A percentile compares a stretch with the other conserved stretches of the same genome.
Conservation (phyloP, 1,140 invertebrate species). For the Whitmania pigra region DNA sequence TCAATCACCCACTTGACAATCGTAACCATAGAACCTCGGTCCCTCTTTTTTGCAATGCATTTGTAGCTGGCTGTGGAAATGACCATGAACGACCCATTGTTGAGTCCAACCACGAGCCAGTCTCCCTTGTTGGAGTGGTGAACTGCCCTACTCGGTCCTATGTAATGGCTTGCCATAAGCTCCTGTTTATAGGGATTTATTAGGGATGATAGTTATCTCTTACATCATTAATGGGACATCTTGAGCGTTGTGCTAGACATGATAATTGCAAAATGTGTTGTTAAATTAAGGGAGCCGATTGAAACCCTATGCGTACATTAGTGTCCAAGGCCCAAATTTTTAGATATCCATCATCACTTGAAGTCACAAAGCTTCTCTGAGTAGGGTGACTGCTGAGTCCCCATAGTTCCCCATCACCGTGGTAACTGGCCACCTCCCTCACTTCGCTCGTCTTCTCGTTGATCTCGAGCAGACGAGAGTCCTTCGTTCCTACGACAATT, state of each 20-base stretch:
- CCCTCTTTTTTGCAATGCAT: slow-evolving; percentile 34
- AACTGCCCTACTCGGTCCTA: too few relatives aligned
- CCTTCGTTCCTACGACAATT: slow-evolving; percentile 41
- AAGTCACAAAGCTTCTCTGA: slow-evolving; percentile 35
- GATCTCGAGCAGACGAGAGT: slow-evolving; percentile 38
- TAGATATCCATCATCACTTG: slow-evolving; percentile 40
- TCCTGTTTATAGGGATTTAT: too few relatives aligned
- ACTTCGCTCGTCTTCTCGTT: slow-evolving; percentile 37
- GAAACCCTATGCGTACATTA: neutral
- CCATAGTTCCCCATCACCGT: slow-evolving; percentile 42
- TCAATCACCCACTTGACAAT: slow-evolving; percentile 32
- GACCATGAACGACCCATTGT: slow-evolving; percentile 39
- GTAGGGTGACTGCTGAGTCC: slow-evolving; percentile 39
- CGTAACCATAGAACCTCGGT: slow-evolving; percentile 36
- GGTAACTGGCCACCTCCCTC: slow-evolving; percentile 34
- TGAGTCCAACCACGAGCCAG: slow-evolving; percentile 37
- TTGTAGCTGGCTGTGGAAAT: slow-evolving; percentile 33
- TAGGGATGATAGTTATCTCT: too few relatives aligned
- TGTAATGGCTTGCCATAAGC: too few relatives aligned
- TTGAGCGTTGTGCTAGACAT: too few relatives aligned
- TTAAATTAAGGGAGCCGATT: neutral
- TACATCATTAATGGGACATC: too few relatives aligned
- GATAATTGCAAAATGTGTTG: neutral
- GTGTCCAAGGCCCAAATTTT: slow-evolving; percentile 35
- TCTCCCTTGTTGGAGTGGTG: too few relatives aligned